Evolutionary conservation across 2,113 vertebrate genomes (phyloP), one percentile per base, ranked within the genome.

Genomic region (Pollachius pollachius): DNA sequence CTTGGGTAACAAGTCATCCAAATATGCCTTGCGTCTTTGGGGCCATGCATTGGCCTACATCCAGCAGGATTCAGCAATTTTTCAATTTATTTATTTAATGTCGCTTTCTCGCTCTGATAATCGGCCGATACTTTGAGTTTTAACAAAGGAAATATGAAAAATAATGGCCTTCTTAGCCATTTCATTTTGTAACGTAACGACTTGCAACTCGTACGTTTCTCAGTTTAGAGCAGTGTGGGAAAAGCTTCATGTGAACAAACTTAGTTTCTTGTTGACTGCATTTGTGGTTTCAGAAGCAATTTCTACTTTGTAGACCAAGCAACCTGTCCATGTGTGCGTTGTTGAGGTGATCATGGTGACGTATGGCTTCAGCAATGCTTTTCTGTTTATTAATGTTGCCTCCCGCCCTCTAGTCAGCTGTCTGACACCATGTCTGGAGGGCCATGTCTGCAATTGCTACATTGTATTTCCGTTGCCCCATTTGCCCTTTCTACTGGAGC

Each of bases 1-100:
- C 41, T 76, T 75, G 64, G 59, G 64, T 65, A 58, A 67, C 70
- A 60, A 60, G 73, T 58, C 75, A 68, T 64, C 60, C 34, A 54
- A 65, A 75, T 67, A 61, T 61, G 62, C 73, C 11, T 48, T 48
- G 41, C 74, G 58, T 75, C n/a, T 21, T 73, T 62, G 48, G 5
- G 64, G 48, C 64, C 41, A 48, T 60, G 70, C 52, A 4, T 1
- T 70, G 70, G 75, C 64, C 67, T 62, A 65, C 68, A 66, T 66
- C n/a, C 13, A 19, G 63, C 9, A 16, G 6, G 19, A 52, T 79
- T 69, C 65, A 63, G 59, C 63, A 41, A 23, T 23, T 23, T 23
- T 23, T 23, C 23, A 23, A 23, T 2, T 23, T 23, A 41, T 41
- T 6, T 41, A 41, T 41, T 41, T 6, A 41, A 41, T 41, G 37